A percentile compares a stretch with the other conserved stretches of the same genome.
Evolutionary conservation across 2,888 invertebrate species (phyloP).

Genomic region (Lepidocyrtoides sp.): DNA sequence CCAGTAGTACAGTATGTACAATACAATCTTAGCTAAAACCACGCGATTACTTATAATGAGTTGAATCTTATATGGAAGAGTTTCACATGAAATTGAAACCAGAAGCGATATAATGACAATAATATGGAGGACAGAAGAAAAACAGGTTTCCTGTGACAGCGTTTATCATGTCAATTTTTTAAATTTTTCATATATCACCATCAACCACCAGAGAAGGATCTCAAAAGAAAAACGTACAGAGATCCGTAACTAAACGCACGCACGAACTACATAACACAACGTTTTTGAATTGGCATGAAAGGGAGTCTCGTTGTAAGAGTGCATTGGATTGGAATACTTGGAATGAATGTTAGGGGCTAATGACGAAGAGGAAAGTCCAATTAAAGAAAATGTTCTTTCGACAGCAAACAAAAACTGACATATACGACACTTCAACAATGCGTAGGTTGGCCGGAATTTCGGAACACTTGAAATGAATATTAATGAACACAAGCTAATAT

Average conservation of each 20-base stretch:
- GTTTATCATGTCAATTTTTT: constrained; percentile 22
- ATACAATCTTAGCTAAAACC: background rate
- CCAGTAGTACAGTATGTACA: too few species aligned
- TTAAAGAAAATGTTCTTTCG: background rate
- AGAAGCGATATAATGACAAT: constrained; percentile 53
- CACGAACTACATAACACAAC: background rate
- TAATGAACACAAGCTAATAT: constrained; percentile 15
- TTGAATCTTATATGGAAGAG: constrained; percentile 4
- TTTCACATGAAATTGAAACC: constrained; percentile 46
- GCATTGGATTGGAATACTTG: too few species aligned
- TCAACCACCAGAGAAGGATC: background rate
- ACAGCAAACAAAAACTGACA: background rate
- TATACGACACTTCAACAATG: constrained; percentile 5
- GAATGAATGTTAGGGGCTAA: background rate
- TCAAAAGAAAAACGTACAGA: background rate
- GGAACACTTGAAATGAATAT: background rate
- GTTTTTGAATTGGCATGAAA: background rate
- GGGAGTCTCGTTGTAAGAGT: background rate
- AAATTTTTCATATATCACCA: constrained; percentile 34
- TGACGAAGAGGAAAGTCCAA: constrained; percentile 25
- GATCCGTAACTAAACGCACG: background rate
- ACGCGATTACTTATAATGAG: background rate
- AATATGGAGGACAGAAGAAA: constrained; percentile 25
- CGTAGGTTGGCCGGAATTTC: constrained; percentile 30
- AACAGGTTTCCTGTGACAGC: constrained; percentile 67